Conservation (phyloP, 2,888 invertebrate genomes). For the Spatulosminthurus flaviceps region DNA sequence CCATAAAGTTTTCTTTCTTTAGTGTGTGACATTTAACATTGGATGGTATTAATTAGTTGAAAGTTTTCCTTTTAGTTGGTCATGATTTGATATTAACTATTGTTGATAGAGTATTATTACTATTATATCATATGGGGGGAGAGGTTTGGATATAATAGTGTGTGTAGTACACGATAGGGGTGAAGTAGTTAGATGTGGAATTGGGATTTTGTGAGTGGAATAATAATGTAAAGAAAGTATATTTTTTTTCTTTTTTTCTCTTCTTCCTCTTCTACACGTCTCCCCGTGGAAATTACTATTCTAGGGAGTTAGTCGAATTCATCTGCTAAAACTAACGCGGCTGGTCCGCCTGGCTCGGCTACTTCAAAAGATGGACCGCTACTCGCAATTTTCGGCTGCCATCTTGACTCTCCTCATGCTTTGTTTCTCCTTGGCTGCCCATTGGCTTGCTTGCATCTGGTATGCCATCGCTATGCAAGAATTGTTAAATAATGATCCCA, state of each 20-base stretch:
- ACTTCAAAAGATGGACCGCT: conserved; percentile 95
- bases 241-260: not conserved
- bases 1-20: no score
- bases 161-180: no score
- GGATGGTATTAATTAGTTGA: no score
- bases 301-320: conserved; percentile 71
- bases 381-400: conserved; percentile 94
- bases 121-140: no score
- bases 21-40: no score
- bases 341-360: conserved; percentile 87
- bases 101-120: no score
- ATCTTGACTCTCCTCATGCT: conserved; percentile 93
- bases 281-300: conserved; percentile 17
- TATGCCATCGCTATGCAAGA: conserved; percentile 94
- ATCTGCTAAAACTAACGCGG: conserved; percentile 91
- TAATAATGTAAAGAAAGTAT: not conserved
- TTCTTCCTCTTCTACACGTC: no score
- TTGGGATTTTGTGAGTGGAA: not conserved
- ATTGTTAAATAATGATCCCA: conserved; percentile 73
- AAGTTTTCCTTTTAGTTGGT: not conserved
- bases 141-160: no score
- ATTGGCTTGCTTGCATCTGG: conserved; percentile 98
- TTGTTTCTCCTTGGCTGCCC: conserved; percentile 91
- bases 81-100: no score
- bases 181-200: no score